Percentiles rank a stretch among this genome's conserved stretches.
Evolutionary conservation across 1,140 invertebrate species (phyloP).

Genomic region (Drosophila obscura): DNA sequence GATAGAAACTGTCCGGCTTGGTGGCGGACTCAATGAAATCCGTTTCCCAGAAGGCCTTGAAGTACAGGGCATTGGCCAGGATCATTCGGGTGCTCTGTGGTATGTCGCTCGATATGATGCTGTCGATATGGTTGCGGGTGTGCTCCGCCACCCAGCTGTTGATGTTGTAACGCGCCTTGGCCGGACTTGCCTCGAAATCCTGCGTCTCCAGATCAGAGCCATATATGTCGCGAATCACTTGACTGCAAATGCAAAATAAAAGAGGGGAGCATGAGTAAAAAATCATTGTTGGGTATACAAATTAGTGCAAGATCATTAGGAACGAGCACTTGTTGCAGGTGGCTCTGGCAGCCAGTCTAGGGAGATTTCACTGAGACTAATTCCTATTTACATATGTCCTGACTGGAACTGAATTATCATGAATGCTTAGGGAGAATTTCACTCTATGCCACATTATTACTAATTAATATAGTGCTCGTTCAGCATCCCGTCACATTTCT

Average conservation of each 20-base stretch:
- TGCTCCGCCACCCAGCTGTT: constrained; percentile 88
- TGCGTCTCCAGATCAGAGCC: constrained; percentile 85
- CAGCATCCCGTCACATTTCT: no score
- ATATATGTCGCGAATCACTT: constrained; percentile 85
- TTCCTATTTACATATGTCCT: background rate
- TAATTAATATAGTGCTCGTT: no score
- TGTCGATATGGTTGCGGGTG: constrained; percentile 87
- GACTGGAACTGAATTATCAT: no score
- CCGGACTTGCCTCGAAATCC: constrained; percentile 85
- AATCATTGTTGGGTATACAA: constrained; percentile 4
- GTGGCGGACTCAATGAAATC: constrained; percentile 86
- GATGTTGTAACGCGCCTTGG: constrained; percentile 84
- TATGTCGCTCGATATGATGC: constrained; percentile 85
- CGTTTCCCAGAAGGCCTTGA: constrained; percentile 90
- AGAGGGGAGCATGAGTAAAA: constrained; percentile 13
- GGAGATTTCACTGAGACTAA: background rate
- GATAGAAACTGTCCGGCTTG: constrained; percentile 84
- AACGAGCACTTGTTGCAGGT: background rate
- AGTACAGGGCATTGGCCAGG: constrained; percentile 91
- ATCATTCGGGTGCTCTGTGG: constrained; percentile 86
- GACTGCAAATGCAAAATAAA: constrained; percentile 39
- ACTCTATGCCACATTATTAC: no score
- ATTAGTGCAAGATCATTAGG: constrained; percentile 3
- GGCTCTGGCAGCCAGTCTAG: background rate
- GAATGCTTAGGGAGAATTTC: no score